A percentile compares a stretch with the other conserved stretches of the same genome.
phyloP scores from a whole-genome alignment of 2,113 vertebrate species.

The Bujurquina vittata region DNA sequence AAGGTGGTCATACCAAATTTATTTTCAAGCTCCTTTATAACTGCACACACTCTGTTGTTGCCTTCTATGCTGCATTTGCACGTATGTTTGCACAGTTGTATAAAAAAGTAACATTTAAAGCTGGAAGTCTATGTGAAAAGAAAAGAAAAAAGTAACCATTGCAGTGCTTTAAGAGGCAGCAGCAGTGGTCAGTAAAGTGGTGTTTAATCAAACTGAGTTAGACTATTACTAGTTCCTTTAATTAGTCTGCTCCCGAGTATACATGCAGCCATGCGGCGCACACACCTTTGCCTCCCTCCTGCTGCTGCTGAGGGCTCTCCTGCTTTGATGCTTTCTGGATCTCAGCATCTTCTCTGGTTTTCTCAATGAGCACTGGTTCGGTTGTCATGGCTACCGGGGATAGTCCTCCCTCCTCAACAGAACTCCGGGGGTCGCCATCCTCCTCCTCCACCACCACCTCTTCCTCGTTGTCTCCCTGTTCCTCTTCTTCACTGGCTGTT shows the following conservation, averaged over 20 bases:
- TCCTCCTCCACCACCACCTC: conserved; percentile 21
- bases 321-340: conserved; percentile 43
- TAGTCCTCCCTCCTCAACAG: conserved; percentile 55
- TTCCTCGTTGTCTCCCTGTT: conserved; percentile 36
- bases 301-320: conserved; percentile 30
- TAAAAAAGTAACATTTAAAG: background rate
- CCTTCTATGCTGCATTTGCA: too few relatives aligned
- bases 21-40: background rate
- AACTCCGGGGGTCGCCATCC: conserved; percentile 51
- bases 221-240: background rate
- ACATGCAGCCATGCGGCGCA: background rate
- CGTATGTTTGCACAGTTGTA: background rate
- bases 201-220: background rate
- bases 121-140: background rate
- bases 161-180: background rate
- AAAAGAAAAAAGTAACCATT: background rate
- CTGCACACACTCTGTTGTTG: background rate
- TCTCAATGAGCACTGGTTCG: conserved; percentile 41
- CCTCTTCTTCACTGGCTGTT: conserved; percentile 38
- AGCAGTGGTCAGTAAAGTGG: background rate
- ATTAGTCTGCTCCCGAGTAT: background rate
- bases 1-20: background rate
- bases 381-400: conserved; percentile 63
- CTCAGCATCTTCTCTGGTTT: conserved; percentile 54
- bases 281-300: conserved; percentile 40